Evolutionary conservation across 2,797 vertebrate genomes (phyloP).

Genomic region (Spondyliosoma cantharus): DNA sequence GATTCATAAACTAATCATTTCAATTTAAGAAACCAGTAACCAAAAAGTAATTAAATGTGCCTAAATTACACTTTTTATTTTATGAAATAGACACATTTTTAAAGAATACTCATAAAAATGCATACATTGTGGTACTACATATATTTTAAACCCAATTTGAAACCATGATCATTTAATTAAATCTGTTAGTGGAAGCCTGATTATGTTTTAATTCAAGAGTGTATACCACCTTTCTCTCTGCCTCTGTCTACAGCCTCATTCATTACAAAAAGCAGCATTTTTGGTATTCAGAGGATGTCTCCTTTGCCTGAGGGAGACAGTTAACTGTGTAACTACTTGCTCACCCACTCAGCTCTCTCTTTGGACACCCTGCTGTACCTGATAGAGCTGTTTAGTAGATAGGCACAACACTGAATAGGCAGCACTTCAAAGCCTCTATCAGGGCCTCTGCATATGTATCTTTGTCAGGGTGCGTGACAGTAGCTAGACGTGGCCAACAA

Average conservation of each 20-base stretch:
- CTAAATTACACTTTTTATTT: neutral
- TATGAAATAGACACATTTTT: neutral
- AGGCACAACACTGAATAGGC: constrained; percentile 25
- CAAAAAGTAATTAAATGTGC: neutral
- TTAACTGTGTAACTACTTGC: constrained; percentile 64
- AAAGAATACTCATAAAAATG: neutral
- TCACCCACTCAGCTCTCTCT: constrained; percentile 50
- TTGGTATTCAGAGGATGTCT: constrained; percentile 71
- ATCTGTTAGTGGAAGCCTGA: constrained; percentile 27
- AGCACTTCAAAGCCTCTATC: constrained; percentile 56
- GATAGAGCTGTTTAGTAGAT: constrained; percentile 51
- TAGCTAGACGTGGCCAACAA: neutral
- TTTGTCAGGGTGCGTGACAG: constrained; percentile 8
- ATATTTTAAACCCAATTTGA: constrained; percentile 15
- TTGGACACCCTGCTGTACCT: constrained; percentile 39
- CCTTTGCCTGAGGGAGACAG: constrained; percentile 68
- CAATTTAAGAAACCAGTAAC: neutral
- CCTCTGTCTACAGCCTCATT: constrained; percentile 17
- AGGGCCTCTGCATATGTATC: neutral
- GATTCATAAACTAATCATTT: neutral
- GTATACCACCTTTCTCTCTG: neutral
- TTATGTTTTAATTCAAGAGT: constrained; percentile 27
- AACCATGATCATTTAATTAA: constrained; percentile 33
- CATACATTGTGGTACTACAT: neutral
- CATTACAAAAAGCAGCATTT: constrained; percentile 56